phyloP scores from a whole-genome alignment of 64 coral and sea anemone genomes.

The Stichodactyla helianthus region DNA sequence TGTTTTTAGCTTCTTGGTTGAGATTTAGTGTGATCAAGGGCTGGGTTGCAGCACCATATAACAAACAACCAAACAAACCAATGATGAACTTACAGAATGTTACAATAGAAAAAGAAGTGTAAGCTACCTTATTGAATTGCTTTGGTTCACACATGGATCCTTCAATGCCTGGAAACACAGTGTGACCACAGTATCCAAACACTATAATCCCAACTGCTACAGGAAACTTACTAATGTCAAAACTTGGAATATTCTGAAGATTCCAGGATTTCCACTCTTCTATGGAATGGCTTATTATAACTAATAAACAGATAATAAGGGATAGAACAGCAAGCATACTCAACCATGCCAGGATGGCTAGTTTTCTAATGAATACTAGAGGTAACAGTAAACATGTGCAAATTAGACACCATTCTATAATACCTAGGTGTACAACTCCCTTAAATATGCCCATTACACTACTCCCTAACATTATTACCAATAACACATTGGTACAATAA shows the following conservation, averaged over 20 bases:
- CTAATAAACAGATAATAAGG: slow-evolving; percentile 44
- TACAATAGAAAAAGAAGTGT: slow-evolving; percentile 42
- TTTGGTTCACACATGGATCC: slow-evolving; percentile 60
- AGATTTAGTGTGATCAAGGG: slow-evolving; percentile 56
- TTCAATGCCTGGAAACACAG: slow-evolving; percentile 78
- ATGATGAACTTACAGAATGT: slow-evolving; percentile 43
- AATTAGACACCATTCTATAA: slow-evolving; percentile 54
- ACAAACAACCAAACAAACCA: slow-evolving; percentile 50
- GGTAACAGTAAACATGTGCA: slow-evolving; percentile 41
- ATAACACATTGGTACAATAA: slow-evolving; percentile 39
- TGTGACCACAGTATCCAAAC: slow-evolving; percentile 68
- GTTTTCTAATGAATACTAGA: slow-evolving; percentile 51
- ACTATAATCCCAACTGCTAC: slow-evolving; percentile 62
- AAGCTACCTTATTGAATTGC: slow-evolving; percentile 63
- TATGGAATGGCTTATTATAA: slow-evolving; percentile 46
- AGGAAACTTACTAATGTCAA: slow-evolving; percentile 53
- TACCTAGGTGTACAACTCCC: not conserved
- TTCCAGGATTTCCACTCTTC: slow-evolving; percentile 37
- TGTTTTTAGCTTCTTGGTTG: slow-evolving; percentile 32
- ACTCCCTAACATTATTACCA: slow-evolving; percentile 46
- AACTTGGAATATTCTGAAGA: slow-evolving; percentile 24
- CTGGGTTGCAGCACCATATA: slow-evolving; percentile 42
- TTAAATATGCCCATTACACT: slow-evolving; percentile 37
- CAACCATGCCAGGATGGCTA: slow-evolving; percentile 65
- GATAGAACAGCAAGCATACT: slow-evolving; percentile 70